Percentiles rank a stretch among this genome's conserved stretches.
These are phyloP conservation scores for Heterochromis multidens DNA, from an alignment of 2,113 vertebrate genomes.

Conservation along the genomic window DNA sequence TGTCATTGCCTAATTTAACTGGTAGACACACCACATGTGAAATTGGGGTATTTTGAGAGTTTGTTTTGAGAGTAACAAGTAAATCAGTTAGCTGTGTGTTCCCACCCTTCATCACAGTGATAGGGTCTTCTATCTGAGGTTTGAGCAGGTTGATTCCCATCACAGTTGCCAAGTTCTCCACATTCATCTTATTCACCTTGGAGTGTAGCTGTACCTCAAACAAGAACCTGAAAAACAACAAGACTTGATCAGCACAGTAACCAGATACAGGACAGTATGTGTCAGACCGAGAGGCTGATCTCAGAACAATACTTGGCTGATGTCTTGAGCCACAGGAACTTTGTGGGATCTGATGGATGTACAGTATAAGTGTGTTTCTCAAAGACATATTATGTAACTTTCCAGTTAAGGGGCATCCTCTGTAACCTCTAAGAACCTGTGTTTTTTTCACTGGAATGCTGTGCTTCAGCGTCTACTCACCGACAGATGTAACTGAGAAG, in stretches of 20 bases:
- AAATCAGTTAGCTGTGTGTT: background rate
- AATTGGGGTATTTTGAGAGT: background rate
- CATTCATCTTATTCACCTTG: conserved; percentile 92
- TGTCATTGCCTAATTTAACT: background rate
- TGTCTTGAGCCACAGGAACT: background rate
- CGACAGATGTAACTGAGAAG: conserved; percentile 94
- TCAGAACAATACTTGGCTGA: background rate
- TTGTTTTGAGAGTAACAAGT: background rate
- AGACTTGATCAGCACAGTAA: background rate
- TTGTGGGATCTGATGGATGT: background rate
- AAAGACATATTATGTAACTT: accelerated
- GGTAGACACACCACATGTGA: background rate
- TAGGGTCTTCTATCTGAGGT: conserved; percentile 89
- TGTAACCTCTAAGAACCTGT: background rate
- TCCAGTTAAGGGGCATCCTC: background rate
- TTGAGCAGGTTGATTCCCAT: conserved; percentile 95
- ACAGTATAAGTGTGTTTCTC: background rate
- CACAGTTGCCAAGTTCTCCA: conserved; percentile 96
- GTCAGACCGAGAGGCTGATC: background rate
- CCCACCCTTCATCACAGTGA: conserved; percentile 92
- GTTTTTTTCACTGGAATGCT: background rate
- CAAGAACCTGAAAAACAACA: conserved; percentile 81
- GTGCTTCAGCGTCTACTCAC: conserved; percentile 62
- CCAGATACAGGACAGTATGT: background rate
- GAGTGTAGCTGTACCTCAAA: conserved; percentile 89